Evolutionary conservation across 2,888 invertebrate genomes (phyloP).

Genomic region (Galerucella pusilla): DNA sequence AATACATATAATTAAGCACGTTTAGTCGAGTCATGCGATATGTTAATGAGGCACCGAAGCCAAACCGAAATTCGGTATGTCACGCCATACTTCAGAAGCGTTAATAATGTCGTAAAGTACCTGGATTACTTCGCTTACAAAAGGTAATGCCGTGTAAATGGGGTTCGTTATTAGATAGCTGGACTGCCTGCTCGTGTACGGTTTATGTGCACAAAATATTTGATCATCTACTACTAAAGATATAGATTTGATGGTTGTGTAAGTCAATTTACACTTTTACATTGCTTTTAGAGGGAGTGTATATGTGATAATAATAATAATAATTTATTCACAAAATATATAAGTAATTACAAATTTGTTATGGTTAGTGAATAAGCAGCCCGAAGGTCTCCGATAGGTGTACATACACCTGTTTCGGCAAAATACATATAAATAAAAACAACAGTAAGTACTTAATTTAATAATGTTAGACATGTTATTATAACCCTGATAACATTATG

Average conservation of each 20-base stretch:
- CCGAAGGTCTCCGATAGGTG: too few species aligned
- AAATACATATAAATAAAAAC: too few species aligned
- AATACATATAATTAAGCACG: conserved; percentile 56
- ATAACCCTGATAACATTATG: too few species aligned
- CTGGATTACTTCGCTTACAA: conserved; percentile 62
- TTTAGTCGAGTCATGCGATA: conserved; percentile 59
- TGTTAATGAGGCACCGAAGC: conserved; percentile 59
- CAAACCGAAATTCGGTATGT: conserved; percentile 61
- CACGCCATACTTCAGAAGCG: conserved; percentile 60
- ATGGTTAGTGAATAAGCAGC: too few species aligned
- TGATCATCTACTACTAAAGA: neutral
- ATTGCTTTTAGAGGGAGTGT: too few species aligned
- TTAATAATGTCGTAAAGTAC: conserved; percentile 62
- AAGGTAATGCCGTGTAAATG: conserved; percentile 61
- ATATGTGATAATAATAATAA: too few species aligned
- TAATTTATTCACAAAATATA: too few species aligned
- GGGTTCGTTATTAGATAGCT: conserved; percentile 59
- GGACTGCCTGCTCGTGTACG: conserved; percentile 55
- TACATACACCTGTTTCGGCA: too few species aligned
- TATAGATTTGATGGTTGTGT: neutral
- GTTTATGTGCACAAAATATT: neutral
- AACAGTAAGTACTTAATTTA: too few species aligned
- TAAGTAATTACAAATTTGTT: too few species aligned
- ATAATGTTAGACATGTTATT: too few species aligned
- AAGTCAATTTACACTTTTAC: too few species aligned